A percentile compares a stretch with the other conserved stretches of the same genome.
Conservation (phyloP, 2,888 invertebrate genomes). For the Oscheius sp. region DNA sequence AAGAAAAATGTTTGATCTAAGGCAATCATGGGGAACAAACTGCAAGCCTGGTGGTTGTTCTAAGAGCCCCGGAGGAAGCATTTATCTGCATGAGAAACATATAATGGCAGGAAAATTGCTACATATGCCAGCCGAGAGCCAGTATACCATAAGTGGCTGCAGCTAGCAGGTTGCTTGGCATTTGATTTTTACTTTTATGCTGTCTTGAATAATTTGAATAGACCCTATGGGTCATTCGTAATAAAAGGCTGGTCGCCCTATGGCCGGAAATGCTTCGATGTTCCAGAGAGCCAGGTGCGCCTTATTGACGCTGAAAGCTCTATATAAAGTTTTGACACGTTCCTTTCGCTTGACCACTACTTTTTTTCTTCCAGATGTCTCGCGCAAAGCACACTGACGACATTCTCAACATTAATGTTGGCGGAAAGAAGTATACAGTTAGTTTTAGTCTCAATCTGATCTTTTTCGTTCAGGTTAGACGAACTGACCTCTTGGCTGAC, state of each 20-base stretch:
- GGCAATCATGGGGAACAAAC: too few relatives aligned
- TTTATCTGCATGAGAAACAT: conserved; percentile 21
- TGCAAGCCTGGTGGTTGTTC: too few relatives aligned
- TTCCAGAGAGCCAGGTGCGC: conserved; percentile 18
- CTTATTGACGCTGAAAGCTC: conserved; percentile 8
- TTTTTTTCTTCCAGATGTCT: conserved; percentile 47
- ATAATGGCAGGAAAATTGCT: conserved; percentile 27
- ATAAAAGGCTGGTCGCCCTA: conserved; percentile 14
- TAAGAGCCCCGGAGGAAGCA: too few relatives aligned
- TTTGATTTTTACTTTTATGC: not conserved
- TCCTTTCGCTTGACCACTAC: not conserved
- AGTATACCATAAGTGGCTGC: not conserved
- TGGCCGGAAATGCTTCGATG: conserved; percentile 25
- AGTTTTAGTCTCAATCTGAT: conserved; percentile 8
- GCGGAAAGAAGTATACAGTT: conserved; percentile 70
- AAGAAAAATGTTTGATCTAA: too few relatives aligned
- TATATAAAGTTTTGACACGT: not conserved
- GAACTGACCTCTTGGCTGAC: conserved; percentile 67
- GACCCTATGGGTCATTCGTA: conserved; percentile 5
- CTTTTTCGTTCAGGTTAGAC: conserved; percentile 50
- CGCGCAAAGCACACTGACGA: conserved; percentile 65
- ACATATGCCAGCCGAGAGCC: not conserved
- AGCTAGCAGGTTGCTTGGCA: not conserved
- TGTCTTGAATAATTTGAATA: not conserved
- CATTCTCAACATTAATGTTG: conserved; percentile 69